A percentile compares a stretch with the other conserved stretches of the same genome.
Evolutionary conservation across 1,140 invertebrate species (phyloP).

Genomic region (Drosophila saltans): DNA sequence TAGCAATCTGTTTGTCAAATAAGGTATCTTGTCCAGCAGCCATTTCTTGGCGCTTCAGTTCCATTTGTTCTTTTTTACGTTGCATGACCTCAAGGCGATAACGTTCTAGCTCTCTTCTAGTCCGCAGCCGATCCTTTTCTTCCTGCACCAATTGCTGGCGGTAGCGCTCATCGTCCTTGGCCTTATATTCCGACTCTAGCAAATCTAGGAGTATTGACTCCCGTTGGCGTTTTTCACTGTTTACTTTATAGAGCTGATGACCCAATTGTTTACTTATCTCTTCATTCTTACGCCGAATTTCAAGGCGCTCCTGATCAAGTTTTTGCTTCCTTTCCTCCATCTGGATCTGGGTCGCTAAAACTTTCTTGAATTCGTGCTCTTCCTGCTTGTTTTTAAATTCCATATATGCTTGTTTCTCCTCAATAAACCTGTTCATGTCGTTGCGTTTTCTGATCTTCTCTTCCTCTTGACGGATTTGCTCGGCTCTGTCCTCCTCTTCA

Average conservation of each 20-base stretch:
- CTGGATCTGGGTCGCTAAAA: slow-evolving; percentile 30
- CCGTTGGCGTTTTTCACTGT: slow-evolving; percentile 55
- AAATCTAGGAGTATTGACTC: slow-evolving; percentile 54
- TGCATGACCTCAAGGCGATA: slow-evolving; percentile 43
- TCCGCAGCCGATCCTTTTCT: slow-evolving; percentile 40
- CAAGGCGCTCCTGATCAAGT: slow-evolving; percentile 22
- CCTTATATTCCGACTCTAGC: slow-evolving; percentile 65
- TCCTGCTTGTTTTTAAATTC: slow-evolving; percentile 21
- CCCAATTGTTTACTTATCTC: slow-evolving; percentile 55
- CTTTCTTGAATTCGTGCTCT: slow-evolving; percentile 21
- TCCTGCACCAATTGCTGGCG: slow-evolving; percentile 63
- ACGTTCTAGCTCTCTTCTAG: slow-evolving; percentile 46
- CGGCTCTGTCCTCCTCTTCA: slow-evolving; percentile 42
- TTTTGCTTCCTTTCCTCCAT: slow-evolving; percentile 14
- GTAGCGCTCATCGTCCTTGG: slow-evolving; percentile 59
- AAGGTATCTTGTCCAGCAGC: slow-evolving; percentile 1
- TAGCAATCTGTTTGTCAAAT: neutral
- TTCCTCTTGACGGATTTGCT: slow-evolving; percentile 27
- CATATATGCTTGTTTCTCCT: slow-evolving; percentile 34
- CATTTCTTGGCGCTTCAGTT: slow-evolving; percentile 32
- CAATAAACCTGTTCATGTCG: slow-evolving; percentile 42
- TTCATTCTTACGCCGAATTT: slow-evolving; percentile 41
- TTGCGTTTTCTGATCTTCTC: slow-evolving; percentile 40
- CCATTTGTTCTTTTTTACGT: slow-evolving; percentile 35
- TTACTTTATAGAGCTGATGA: slow-evolving; percentile 46